phyloP scores from a whole-genome alignment of 2,797 vertebrate genomes.

The Muscicapa comitata region DNA sequence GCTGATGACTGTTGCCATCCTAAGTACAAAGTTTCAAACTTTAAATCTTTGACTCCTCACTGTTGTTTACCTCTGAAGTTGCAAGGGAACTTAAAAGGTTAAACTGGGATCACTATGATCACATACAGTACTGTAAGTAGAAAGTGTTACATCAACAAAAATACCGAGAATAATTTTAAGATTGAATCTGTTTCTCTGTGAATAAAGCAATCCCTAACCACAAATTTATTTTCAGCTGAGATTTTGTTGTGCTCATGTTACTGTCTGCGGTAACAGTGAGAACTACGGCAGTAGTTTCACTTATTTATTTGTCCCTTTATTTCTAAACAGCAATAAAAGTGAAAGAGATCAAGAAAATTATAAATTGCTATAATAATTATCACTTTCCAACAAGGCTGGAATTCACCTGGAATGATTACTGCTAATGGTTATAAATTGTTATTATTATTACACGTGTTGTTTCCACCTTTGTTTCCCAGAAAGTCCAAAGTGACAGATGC shows the following conservation, averaged over 20 bases:
- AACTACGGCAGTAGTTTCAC: not conserved
- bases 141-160: not conserved
- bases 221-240: not conserved
- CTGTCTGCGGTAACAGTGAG: not conserved
- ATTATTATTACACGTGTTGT: rapidly evolving
- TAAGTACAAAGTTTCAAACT: not conserved
- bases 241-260: not conserved
- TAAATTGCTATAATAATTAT: not conserved
- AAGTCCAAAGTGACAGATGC: not conserved
- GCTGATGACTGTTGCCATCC: not conserved
- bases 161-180: not conserved
- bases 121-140: rapidly evolving
- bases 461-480: not conserved
- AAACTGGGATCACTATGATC: not conserved
- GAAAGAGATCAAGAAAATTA: not conserved
- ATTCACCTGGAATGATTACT: not conserved
- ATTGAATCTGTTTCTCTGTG: not conserved
- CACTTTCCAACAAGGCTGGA: not conserved
- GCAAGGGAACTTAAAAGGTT: not conserved
- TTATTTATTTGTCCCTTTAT: not conserved
- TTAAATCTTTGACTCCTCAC: not conserved
- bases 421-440: not conserved
- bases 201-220: not conserved
- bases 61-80: not conserved
- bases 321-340: not conserved